These are phyloP conservation scores for Craterocephalus amniculus DNA, from an alignment of 2,797 vertebrate genomes.

Conservation along the genomic window DNA sequence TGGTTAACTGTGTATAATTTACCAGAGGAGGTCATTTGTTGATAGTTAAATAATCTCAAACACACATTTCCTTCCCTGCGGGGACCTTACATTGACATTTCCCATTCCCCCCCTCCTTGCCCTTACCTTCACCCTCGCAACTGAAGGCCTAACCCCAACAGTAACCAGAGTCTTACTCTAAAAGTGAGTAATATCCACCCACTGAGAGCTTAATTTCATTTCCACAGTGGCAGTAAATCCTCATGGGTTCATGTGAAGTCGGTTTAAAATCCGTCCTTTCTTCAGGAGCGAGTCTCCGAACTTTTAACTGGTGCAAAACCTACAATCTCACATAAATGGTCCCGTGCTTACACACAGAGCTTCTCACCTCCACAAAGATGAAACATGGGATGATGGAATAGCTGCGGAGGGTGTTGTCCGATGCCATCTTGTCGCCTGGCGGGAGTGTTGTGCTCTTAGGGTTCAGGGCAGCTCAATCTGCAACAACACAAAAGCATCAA, in stretches of 20 bases:
- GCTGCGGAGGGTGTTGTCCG: constrained; percentile 94
- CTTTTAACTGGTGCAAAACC: too few relatives aligned
- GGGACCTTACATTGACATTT: not conserved
- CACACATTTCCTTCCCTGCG: not conserved
- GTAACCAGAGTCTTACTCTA: not conserved
- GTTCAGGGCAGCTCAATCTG: constrained; percentile 75
- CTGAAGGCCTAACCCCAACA: not conserved
- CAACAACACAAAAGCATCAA: constrained; percentile 44
- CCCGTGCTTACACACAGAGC: not conserved
- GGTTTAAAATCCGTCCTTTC: not conserved
- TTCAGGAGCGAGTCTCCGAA: too few relatives aligned
- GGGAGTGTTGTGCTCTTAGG: constrained; percentile 66
- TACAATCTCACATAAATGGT: not conserved
- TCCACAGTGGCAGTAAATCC: not conserved
- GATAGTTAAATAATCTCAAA: constrained; percentile 37
- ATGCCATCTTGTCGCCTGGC: constrained; percentile 87
- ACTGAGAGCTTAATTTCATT: not conserved
- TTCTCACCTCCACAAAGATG: constrained; percentile 96
- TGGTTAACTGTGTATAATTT: constrained; percentile 50
- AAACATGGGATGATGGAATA: constrained; percentile 99
- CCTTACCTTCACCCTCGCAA: not conserved
- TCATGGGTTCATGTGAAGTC: not conserved
- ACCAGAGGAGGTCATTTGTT: constrained; percentile 47
- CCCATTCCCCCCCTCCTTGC: not conserved
- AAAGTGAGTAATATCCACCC: not conserved